Conservation (phyloP, 37 sponge, comb jelly and placozoan genomes). For the Halisarca cf. caerulea region DNA sequence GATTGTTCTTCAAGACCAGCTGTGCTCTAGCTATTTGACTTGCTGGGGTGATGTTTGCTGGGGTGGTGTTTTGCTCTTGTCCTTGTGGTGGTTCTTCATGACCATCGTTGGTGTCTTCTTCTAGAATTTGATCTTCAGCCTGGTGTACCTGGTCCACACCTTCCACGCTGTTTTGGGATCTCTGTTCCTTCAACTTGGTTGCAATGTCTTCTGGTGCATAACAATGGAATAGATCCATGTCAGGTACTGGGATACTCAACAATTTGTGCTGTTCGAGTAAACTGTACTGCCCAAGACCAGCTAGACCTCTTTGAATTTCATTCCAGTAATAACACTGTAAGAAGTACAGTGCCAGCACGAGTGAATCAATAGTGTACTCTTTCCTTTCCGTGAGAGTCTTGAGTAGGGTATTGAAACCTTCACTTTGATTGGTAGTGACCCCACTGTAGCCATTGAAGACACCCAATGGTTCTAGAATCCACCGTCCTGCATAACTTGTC, state of each 20-base stretch:
- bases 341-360: slow-evolving; percentile 43
- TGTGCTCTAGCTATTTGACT: slow-evolving; percentile 14
- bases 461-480: slow-evolving; percentile 25
- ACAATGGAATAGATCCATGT: neutral
- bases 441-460: slow-evolving; percentile 30
- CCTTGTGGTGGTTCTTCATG: too few species aligned
- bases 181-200: neutral
- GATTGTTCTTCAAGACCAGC: slow-evolving; percentile 3
- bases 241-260: neutral
- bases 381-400: slow-evolving; percentile 43
- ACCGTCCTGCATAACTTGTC: neutral
- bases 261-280: slow-evolving; percentile 7
- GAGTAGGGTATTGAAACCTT: slow-evolving; percentile 40
- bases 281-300: slow-evolving; percentile 52
- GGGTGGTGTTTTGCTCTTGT: neutral
- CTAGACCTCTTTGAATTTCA: slow-evolving; percentile 62
- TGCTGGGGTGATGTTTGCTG: neutral
- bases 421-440: slow-evolving; percentile 57
- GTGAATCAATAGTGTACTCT: slow-evolving; percentile 49
- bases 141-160: neutral
- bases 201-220: slow-evolving; percentile 13
- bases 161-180: neutral
- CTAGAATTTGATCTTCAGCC: neutral
- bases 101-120: too few species aligned
- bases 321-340: slow-evolving; percentile 59